Conservation (phyloP, 2,113 vertebrate species). For the Tenrec ecaudatus region DNA sequence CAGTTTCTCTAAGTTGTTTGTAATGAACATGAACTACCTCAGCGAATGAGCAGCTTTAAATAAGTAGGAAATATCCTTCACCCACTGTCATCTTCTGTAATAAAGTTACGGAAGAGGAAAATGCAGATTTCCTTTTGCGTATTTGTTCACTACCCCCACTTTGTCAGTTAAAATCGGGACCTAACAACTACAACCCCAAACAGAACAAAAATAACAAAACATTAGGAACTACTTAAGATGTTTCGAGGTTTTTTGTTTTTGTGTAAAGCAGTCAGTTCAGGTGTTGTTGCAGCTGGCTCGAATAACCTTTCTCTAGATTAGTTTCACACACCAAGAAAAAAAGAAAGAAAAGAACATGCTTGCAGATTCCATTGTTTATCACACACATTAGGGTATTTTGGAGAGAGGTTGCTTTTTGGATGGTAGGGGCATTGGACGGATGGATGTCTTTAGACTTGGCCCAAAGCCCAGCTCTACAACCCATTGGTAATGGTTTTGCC, state of each 20-base stretch:
- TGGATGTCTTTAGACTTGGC: background rate
- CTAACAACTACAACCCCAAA: background rate
- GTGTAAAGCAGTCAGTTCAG: background rate
- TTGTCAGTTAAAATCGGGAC: constrained; percentile 32
- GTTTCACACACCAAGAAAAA: too few relatives aligned
- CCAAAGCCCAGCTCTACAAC: background rate
- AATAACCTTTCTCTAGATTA: background rate
- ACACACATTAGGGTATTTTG: background rate
- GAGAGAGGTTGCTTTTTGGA: background rate
- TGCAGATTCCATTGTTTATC: background rate
- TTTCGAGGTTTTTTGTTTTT: background rate
- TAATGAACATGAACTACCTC: background rate
- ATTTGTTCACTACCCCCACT: background rate
- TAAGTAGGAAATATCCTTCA: background rate
- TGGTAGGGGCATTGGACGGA: background rate
- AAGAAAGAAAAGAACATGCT: background rate
- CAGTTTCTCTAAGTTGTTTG: background rate
- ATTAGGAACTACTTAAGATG: constrained; percentile 34
- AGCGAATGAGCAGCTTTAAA: background rate
- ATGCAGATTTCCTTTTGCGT: too few relatives aligned
- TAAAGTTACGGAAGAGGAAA: background rate
- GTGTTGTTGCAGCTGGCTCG: background rate
- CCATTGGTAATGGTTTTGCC: background rate
- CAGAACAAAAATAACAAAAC: background rate
- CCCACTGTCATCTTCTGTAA: background rate